Base-by-base conservation (phyloP, 2,888 invertebrate genomes). In the Caradrina clavipalpis region DNA sequence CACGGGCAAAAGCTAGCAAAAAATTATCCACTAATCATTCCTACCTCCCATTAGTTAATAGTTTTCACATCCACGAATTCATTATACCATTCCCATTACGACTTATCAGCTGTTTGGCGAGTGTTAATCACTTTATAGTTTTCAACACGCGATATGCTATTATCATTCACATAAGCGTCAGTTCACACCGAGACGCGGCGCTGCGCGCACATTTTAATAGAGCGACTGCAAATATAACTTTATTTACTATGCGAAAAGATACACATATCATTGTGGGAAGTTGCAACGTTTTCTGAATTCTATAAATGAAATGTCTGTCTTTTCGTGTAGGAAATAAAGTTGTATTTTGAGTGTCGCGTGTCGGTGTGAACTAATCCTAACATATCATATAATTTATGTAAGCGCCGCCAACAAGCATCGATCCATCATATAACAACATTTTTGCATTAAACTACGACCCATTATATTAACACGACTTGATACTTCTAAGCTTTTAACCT, bases 401-500 rank as follows among this genome's bases (percentile, higher is more conserved):
- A 45, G 35, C 31, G 10, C 55, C 35, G 11, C 60, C 22, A 39
- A 53, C 54, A 55, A 13, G 6, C 59, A 31, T 56, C 19, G 19
- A 50, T 51, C 55, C 49, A n/a, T n/a, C 49, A n/a, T 39, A 39
- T 6, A 35, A 78, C 77, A 69, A 7, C 59, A 51, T 35, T 78
- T 78, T 74, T 69, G 54, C 74, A 74, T 78, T 78, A 78, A 55
- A 55, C 31, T 6, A 35, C 62, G 54, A 51, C 47, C 63, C 10
- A 53, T 3, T 21, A 17, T 35, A 1, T 63, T 45, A 53, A 69
- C 64, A 65, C 39, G 31, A 45, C 59, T 57, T 60, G 26, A 72
- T 59, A 69, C 59, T 63, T 69, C 63, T 5, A 42, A 42, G 74
- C 78, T 78, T 78, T 78, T 67, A 78, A 67, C 68, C 53, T 61